Percentiles rank a stretch among this genome's conserved stretches.
phyloP scores from a whole-genome alignment of 2,797 vertebrate species.

The Rhadinocentrus ornatus region DNA sequence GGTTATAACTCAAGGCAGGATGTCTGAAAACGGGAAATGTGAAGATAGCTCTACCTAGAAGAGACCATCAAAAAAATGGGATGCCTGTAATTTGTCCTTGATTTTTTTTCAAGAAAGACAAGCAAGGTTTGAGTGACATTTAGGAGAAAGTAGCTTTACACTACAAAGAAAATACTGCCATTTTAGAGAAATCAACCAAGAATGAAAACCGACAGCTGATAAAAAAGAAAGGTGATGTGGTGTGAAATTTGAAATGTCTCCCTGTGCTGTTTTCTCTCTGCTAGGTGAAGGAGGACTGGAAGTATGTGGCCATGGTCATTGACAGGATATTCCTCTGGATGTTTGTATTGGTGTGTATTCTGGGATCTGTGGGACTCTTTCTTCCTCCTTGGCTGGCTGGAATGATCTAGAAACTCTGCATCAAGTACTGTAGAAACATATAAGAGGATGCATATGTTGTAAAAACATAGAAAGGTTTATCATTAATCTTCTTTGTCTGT shows the following conservation, averaged over 20 bases:
- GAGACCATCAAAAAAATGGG: constrained; percentile 34
- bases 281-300: constrained; percentile 97
- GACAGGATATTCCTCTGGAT: constrained; percentile 97
- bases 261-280: constrained; percentile 48
- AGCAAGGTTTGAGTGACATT: constrained; percentile 69
- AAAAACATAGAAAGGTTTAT: constrained; percentile 27
- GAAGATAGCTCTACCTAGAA: constrained; percentile 7
- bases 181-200: constrained; percentile 72
- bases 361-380: constrained; percentile 94
- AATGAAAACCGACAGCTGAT: constrained; percentile 68
- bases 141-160: constrained; percentile 58
- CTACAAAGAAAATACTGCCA: constrained; percentile 63
- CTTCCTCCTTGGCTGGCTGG: constrained; percentile 94
- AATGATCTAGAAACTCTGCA: constrained; percentile 86
- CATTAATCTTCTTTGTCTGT: constrained; percentile 34
- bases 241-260: constrained; percentile 57
- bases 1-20: background rate
- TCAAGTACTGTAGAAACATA: constrained; percentile 16
- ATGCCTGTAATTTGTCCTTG: constrained; percentile 59
- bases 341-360: constrained; percentile 92
- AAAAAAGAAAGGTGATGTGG: constrained; percentile 48
- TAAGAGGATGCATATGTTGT: constrained; percentile 31
- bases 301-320: constrained; percentile 95
- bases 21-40: constrained; percentile 13
- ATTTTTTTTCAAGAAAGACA: constrained; percentile 58